Evolutionary conservation across 1,140 invertebrate genomes (phyloP).

Genomic region (Plectrocnemia conspersa): DNA sequence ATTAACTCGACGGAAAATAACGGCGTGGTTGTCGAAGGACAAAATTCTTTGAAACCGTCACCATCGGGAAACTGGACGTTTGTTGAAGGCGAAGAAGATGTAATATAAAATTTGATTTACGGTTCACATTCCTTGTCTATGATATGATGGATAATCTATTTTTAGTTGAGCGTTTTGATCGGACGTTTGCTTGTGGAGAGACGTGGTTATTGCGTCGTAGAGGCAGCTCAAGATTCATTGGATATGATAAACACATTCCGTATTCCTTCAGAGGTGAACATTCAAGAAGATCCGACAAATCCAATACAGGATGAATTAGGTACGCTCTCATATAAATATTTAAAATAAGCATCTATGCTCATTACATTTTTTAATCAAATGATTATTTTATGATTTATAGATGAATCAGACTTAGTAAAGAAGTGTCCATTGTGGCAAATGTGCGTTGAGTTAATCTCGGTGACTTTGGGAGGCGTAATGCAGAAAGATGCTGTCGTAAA

Average conservation of each 20-base stretch:
- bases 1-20: constrained; percentile 19
- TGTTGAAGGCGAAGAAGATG: constrained; percentile 28
- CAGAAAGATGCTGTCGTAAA: constrained; percentile 33
- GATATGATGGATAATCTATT: neutral
- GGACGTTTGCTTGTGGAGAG: constrained; percentile 27
- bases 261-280: neutral
- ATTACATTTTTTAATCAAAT: no score
- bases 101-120: constrained; percentile 7
- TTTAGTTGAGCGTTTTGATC: constrained; percentile 25
- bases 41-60: constrained; percentile 9
- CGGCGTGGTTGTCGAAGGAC: constrained; percentile 21
- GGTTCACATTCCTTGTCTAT: neutral
- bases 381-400: no score
- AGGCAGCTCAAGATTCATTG: constrained; percentile 33
- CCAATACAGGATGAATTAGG: constrained; percentile 13
- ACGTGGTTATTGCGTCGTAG: constrained; percentile 30
- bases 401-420: constrained; percentile 28
- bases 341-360: no score
- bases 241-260: constrained; percentile 15
- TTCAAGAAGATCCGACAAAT: neutral
- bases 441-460: constrained; percentile 28
- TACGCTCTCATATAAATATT: no score
- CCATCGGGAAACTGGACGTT: constrained; percentile 31
- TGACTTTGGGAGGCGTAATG: constrained; percentile 24
- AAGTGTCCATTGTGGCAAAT: constrained; percentile 31